Evolutionary conservation across 2,888 invertebrate genomes (phyloP), one percentile per base, ranked within the genome.

Genomic region (Ligdia adustata): DNA sequence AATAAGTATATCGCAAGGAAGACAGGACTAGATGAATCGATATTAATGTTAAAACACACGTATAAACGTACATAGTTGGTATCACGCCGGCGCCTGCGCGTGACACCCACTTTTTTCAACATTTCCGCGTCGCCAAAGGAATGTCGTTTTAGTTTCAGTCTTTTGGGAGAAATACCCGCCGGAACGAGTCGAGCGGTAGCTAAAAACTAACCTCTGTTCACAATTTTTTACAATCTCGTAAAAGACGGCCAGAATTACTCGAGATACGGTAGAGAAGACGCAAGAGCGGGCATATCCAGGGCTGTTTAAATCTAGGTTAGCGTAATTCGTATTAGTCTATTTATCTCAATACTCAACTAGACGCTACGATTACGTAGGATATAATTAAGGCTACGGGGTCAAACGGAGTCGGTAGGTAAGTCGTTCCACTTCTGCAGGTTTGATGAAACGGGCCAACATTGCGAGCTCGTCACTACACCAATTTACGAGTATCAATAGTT

Each of bases 21-120:
- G 82, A 82, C 81, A 67, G 72, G 82, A 83, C 83, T 83, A 82
- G 82, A 80, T 72, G 72, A 72, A 64, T 72, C 62, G 55, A 65
- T 62, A 66, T 64, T 62, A 44, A 55, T 50, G 40, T 46, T 49
- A 50, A 57, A 59, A 59, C 53, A 57, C 49, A 55, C 41, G 39
- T 55, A 49, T 43, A 31, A 60, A 48, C 50, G 58, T 62, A 43
- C 56, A 49, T 40, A 59, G 46, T 59, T 55, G 42, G 43, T 53
- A 56, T 48, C 60, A 52, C 60, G 51, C 63, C 65, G 62, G 64
- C 64, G 47, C 52, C 42, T n/a, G 11, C 29, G 44, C 52, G 43
- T 20, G 18, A 49, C 46, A 44, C 39, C 47, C 57, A 38, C 33
- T 18, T 43, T 40, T 37, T 34, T 13, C 35, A 34, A 46, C 37